Conservation (phyloP, 1,140 invertebrate species). For the Sitophilus oryzae region DNA sequence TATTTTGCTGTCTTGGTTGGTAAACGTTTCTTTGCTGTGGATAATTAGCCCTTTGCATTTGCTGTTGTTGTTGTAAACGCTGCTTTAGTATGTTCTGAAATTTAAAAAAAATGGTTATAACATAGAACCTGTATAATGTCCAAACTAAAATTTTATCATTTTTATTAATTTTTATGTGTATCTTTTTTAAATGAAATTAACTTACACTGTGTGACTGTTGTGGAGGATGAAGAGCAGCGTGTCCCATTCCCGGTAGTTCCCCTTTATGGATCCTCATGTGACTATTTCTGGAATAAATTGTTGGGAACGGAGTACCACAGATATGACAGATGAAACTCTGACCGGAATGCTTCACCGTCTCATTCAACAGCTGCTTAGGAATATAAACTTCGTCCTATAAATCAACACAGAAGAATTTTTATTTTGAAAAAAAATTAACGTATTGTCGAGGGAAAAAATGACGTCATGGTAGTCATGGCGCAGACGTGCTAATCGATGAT, state of each 20-base stretch:
- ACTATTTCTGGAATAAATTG: slow-evolving; percentile 41
- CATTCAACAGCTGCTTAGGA: slow-evolving; percentile 22
- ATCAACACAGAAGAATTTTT: not conserved
- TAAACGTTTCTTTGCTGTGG: slow-evolving; percentile 5
- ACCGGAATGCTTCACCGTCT: slow-evolving; percentile 10
- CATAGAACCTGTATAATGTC: too few relatives aligned
- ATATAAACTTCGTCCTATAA: slow-evolving; percentile 25
- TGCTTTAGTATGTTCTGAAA: slow-evolving; percentile 18
- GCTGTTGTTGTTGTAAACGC: slow-evolving; percentile 19
- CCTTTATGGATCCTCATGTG: slow-evolving; percentile 43
- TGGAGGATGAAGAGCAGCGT: not conserved
- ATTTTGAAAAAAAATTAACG: not conserved
- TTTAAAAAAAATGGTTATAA: not conserved
- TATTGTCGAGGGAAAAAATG: too few relatives aligned
- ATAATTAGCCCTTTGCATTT: slow-evolving; percentile 12
- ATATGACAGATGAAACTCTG: slow-evolving; percentile 37
- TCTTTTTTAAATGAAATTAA: too few relatives aligned
- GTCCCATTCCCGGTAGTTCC: slow-evolving; percentile 11
- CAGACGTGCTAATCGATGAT: too few relatives aligned
- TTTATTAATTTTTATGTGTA: too few relatives aligned
- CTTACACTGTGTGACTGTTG: too few relatives aligned
- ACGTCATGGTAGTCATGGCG: too few relatives aligned
- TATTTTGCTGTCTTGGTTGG: slow-evolving; percentile 14
- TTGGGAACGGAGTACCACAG: slow-evolving; percentile 40
- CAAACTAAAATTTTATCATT: too few relatives aligned